These are phyloP conservation scores for Aptenodytes forsteri DNA, from an alignment of 2,113 vertebrate species.

Conservation along the genomic window DNA sequence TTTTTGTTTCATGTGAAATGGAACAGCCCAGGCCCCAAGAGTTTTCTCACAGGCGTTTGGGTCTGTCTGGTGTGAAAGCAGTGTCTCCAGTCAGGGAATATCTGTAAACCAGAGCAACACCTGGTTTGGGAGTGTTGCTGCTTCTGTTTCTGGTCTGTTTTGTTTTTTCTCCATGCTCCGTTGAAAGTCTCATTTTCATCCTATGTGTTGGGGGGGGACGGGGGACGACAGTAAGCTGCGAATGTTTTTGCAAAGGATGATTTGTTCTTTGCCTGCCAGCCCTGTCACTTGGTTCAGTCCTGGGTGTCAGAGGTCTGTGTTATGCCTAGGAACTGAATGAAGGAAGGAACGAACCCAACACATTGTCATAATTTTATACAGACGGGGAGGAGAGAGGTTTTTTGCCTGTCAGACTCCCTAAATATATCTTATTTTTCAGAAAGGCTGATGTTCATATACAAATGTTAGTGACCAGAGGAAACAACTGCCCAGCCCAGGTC, in stretches of 20 bases:
- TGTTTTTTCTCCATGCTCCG: background rate
- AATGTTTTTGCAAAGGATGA: background rate
- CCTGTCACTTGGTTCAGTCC: background rate
- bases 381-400: background rate
- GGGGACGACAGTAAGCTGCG: background rate
- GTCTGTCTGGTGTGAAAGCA: too few relatives aligned
- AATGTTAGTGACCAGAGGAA: background rate
- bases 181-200: background rate
- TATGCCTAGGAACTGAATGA: background rate
- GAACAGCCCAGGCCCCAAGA: background rate
- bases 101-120: background rate
- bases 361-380: background rate
- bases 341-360: background rate
- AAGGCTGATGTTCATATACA: background rate
- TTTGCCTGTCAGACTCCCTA: background rate
- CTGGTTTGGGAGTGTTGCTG: too few relatives aligned
- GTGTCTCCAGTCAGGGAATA: background rate
- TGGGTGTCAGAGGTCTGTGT: background rate
- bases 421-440: background rate
- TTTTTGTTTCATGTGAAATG: background rate
- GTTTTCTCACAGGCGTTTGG: accelerated
- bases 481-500: background rate
- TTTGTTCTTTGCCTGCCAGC: background rate
- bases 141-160: background rate
- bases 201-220: background rate